Base-by-base conservation (phyloP, 1,140 invertebrate species). In the Drosophila rhopaloa region DNA sequence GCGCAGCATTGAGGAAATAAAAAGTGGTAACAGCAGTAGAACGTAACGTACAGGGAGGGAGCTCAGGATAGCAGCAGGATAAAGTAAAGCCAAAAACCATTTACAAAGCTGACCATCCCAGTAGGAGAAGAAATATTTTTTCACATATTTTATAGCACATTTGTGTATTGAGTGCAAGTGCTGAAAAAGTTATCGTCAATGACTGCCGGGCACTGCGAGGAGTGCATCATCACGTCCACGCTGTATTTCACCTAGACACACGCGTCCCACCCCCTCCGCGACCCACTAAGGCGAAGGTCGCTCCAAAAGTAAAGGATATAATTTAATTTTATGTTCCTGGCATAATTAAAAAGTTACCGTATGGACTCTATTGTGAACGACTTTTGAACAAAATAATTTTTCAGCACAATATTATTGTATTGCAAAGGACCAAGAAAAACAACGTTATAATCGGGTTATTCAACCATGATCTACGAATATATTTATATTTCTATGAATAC, bases 61-160 rank as follows among this genome's bases (percentile, higher is more conserved):
- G 43, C 14, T 24, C 35, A 9, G 43, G 58, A 32, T 11, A 62
- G 44, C 48, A 37, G 4, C 24, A 51, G 9, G 48, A 44, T 51
- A 13, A 83, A 86, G 78, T 79, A 82, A 79, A 86, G 84, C 84
- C 84, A 88, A 73, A 86, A 88, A 72, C 84, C 83, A 86, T 86
- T 83, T 89, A 82, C 67, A 61, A 70, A 50, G 14, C 62, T 76
- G 59, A 57, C 60, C 53, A 46, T 40, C 8, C 70, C 38, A 60
- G 46, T 71, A 48, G 48, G 19, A 43, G 29, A 58, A 73, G 59
- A 79, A 67, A 88, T 86, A 86, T 86, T 83, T 84, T 79, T 80
- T 70, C 76, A 83, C 76, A 88, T 86, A 86, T 86, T 88, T 86
- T 86, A 88, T 83, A 73, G 83, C 84, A 86, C 84, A 86, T 86